Evolutionary conservation across 2,797 vertebrate genomes (phyloP).

Genomic region (Dipus sagitta): DNA sequence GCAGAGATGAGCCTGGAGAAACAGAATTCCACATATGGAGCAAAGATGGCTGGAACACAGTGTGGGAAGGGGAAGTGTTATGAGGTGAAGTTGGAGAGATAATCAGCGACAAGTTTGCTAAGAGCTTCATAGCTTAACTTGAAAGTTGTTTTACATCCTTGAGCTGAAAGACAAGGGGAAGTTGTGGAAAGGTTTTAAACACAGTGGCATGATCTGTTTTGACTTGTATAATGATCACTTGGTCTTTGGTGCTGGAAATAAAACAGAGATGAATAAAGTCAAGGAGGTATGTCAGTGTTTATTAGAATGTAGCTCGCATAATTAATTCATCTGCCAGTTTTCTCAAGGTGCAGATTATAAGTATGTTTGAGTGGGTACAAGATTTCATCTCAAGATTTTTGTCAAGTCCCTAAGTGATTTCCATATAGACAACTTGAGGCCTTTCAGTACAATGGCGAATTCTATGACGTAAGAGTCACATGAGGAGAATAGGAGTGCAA

Average conservation of each 20-base stretch:
- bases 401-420: neutral
- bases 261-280: slow-evolving; percentile 46
- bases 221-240: slow-evolving; percentile 43
- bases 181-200: slow-evolving; percentile 26
- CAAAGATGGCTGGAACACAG: neutral
- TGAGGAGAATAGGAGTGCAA: neutral
- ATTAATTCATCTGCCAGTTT: neutral
- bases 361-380: neutral
- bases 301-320: neutral
- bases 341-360: slow-evolving; percentile 34
- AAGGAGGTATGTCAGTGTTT: neutral
- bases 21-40: neutral
- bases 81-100: neutral
- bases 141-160: neutral
- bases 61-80: neutral
- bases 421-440: neutral
- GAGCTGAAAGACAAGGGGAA: neutral
- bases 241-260: neutral
- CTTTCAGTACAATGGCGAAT: neutral
- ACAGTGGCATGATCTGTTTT: slow-evolving; percentile 16
- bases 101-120: neutral
- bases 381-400: neutral
- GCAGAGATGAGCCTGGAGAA: neutral
- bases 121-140: slow-evolving; percentile 27
- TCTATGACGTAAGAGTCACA: neutral